Evolutionary conservation across 1,140 invertebrate species (phyloP), one percentile per base, ranked within the genome.

Genomic region (Andrena cerasifolii): DNA sequence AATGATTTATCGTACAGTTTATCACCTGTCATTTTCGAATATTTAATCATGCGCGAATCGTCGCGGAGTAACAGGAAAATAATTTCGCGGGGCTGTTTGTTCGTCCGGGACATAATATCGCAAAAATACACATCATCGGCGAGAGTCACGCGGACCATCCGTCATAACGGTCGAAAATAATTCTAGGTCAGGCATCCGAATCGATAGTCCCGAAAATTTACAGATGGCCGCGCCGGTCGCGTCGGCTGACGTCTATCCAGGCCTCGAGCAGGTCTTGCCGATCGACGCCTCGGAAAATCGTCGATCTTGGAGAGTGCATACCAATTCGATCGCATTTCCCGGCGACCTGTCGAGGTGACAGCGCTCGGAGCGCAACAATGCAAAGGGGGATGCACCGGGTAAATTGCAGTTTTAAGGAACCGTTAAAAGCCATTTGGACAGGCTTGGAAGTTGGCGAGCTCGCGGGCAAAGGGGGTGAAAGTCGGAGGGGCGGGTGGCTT

Each of bases 141-240:
- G 24, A 26, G 12, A 8, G 51, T 26, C 14, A 3, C 51, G 51
- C 26, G 53, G 12, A 18, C 10, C 26, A 0, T 3, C 10, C 51
- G 2, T 26, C 51, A 26, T 28, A 28, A 56, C 26, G 24, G 10
- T 16, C n/a, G 21, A 28, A 12, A 43, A 63, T 47, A 18, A 62
- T 24, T 73, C 54, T 65, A 40, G 61, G 31, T 26, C 43, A 70
- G n/a, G 24, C 21, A 45, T 53, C 54, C 54, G 70, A 74, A 78
- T 78, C 77, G 53, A 78, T 78, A 74, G 49, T 58, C 51, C 70
- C 56, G 74, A 74, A 78, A 78, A 78, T 74, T 78, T 70, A 61
- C 33, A 45, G 59, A 24, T 53, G 45, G 72, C 53, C 47, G 68
- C 51, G 26, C 2, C 10, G 53, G 26, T 14, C 6, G 24, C 12